phyloP scores from a whole-genome alignment of 1,140 invertebrate species.

The Stegodyphus dumicola region DNA sequence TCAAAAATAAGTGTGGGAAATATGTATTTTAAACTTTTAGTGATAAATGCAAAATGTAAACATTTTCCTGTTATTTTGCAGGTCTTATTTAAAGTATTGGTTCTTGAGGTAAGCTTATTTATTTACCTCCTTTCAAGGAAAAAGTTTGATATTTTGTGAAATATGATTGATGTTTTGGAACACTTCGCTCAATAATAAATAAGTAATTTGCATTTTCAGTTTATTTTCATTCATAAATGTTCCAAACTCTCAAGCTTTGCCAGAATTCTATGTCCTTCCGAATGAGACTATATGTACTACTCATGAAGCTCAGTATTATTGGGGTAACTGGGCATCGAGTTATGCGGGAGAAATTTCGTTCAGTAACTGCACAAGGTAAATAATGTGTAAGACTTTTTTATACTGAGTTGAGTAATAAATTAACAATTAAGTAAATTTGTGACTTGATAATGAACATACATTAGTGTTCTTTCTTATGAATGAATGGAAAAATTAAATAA shows the following conservation, averaged over 20 bases:
- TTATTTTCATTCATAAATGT: conserved; percentile 30
- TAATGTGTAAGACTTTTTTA: neutral
- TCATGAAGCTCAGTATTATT: conserved; percentile 55
- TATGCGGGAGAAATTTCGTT: conserved; percentile 42
- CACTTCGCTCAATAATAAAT: neutral
- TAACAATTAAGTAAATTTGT: too few species aligned
- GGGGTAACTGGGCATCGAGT: conserved; percentile 48
- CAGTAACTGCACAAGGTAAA: conserved; percentile 56
- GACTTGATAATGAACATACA: too few species aligned
- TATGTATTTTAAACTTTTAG: too few species aligned
- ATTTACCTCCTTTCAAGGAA: neutral
- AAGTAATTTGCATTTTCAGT: conserved; percentile 3
- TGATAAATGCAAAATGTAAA: neutral
- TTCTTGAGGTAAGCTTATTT: conserved; percentile 21
- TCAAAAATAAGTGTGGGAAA: too few species aligned
- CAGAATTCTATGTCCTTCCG: conserved; percentile 47
- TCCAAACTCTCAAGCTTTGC: conserved; percentile 45
- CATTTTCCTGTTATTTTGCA: neutral
- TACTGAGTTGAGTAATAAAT: too few species aligned
- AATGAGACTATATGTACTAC: conserved; percentile 52
- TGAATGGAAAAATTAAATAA: too few species aligned
- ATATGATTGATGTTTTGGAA: neutral
- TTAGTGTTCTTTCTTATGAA: too few species aligned
- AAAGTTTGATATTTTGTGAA: neutral
- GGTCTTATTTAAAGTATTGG: conserved; percentile 35